Base-by-base conservation (phyloP, 2,113 vertebrate species). In the Calonectris borealis region DNA sequence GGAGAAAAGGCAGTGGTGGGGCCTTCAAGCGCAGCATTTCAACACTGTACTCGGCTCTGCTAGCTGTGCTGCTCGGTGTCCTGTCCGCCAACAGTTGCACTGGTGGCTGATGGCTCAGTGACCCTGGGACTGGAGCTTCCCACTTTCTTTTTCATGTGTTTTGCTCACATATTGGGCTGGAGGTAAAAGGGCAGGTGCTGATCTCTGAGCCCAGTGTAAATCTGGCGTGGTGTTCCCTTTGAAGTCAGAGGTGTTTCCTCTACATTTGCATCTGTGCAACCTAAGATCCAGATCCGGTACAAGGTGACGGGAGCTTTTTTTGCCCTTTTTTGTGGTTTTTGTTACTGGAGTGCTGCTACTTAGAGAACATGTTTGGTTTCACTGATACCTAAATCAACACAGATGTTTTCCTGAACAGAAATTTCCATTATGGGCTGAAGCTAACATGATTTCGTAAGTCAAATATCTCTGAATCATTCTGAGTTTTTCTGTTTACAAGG, bases 381-480 rank as follows among this genome's bases (percentile, higher is more conserved):
- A 24, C 22, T 48, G 64, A 64, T 83, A 83, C 46, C 68, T 94
- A 80, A 94, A 58, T 78, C 51, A 88, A 88, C 84, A 62, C 87
- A 97, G 90, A 83, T 94, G 68, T 90, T 94, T 91, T 83, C 68
- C 60, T 62, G 46, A 71, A 83, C 71, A 90, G 66, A 89, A 54
- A 36, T 90, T 88, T 93, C 66, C 64, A 66, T 40, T 95, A 29
- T 73, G 40, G 21, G 44, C 52, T 86, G 83, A 86, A 91, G 46
- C 49, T 73, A 73, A 66, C 4, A 7, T 1, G 5, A 13, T 72
- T 94, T 75, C 3, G 4, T 13, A 38, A 94, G 69, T 94, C 64
- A 86, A 46, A 7, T 77, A 79, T 72, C n/a, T 92, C 70, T 87
- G 84, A 87, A 69, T 90, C 27, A 31, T 70, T 91, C 34, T 42